Conservation (phyloP, 2,113 vertebrate genomes). For the Chaetodon trifascialis region DNA sequence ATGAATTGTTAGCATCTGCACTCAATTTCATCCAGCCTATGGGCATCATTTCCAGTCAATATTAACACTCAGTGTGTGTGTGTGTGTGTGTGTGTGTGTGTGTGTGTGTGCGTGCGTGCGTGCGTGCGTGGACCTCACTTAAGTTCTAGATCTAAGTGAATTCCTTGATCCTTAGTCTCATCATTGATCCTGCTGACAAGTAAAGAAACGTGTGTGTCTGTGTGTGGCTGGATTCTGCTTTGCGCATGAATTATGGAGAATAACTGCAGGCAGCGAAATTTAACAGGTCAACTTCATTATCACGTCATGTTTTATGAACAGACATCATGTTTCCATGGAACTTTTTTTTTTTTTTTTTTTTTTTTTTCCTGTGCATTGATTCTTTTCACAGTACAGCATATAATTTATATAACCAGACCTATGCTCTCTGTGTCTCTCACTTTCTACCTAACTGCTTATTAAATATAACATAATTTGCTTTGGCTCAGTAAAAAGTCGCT, state of each 20-base stretch:
- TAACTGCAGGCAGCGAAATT: constrained; percentile 8
- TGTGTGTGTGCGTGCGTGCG: constrained; percentile 10
- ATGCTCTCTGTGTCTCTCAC: neutral
- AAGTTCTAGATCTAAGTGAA: constrained; percentile 11
- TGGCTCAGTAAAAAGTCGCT: constrained; percentile 20
- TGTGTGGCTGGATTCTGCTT: neutral
- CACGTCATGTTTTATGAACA: neutral
- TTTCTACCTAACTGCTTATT: neutral
- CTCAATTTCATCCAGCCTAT: constrained; percentile 37
- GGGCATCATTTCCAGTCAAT: constrained; percentile 63
- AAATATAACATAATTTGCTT: constrained; percentile 21
- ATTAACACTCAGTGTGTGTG: constrained; percentile 26
- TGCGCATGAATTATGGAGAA: constrained; percentile 19
- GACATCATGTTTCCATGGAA: neutral
- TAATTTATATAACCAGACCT: constrained; percentile 1
- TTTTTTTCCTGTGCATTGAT: neutral
- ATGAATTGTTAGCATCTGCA: constrained; percentile 65
- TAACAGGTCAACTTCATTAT: neutral
- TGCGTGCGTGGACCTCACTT: constrained; percentile 25
- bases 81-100: neutral
- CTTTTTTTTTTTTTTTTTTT: neutral
- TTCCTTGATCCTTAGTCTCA: constrained; percentile 16
- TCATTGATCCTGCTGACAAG: constrained; percentile 3
- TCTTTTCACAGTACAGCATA: neutral
- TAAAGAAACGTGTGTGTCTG: constrained; percentile 3